Evolutionary conservation across 1,140 invertebrate genomes (phyloP).

Genomic region (Trichoplusia ni): DNA sequence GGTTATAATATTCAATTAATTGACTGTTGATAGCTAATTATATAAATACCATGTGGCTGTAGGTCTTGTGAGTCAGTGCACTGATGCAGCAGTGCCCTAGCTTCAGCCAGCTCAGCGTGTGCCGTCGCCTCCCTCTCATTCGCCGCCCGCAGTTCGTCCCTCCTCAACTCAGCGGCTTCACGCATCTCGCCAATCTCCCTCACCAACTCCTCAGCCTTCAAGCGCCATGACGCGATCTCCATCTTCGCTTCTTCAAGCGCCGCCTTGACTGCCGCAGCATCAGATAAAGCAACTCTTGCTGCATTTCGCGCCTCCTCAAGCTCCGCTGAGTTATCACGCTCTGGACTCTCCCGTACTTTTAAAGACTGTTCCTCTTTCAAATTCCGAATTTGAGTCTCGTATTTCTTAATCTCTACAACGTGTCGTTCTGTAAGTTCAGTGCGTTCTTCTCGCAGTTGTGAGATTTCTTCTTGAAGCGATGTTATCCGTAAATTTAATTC

Average conservation of each 20-base stretch:
- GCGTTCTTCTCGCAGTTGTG: slow-evolving; percentile 56
- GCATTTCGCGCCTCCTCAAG: slow-evolving; percentile 60
- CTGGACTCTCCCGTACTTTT: slow-evolving; percentile 52
- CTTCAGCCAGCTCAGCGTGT: slow-evolving; percentile 63
- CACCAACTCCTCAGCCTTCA: slow-evolving; percentile 64
- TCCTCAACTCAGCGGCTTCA: slow-evolving; percentile 56
- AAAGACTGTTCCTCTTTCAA: slow-evolving; percentile 61
- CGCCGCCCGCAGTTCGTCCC: slow-evolving; percentile 58
- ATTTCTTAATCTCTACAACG: slow-evolving; percentile 55
- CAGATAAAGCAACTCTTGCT: slow-evolving; percentile 46
- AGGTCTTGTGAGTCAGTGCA: slow-evolving; percentile 52
- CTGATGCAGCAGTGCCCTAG: slow-evolving; percentile 61
- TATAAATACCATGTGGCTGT: slow-evolving; percentile 65
- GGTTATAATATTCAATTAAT: not conserved
- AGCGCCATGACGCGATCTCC: slow-evolving; percentile 58
- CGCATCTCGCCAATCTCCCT: slow-evolving; percentile 60
- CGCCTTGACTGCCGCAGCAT: slow-evolving; percentile 51
- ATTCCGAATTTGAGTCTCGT: slow-evolving; percentile 58
- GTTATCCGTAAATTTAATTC: slow-evolving; percentile 61
- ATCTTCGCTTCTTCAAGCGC: slow-evolving; percentile 57
- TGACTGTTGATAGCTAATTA: not conserved
- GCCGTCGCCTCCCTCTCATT: slow-evolving; percentile 59
- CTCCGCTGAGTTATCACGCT: slow-evolving; percentile 61
- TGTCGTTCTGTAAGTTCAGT: slow-evolving; percentile 53
- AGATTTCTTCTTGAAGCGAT: slow-evolving; percentile 68